Evolutionary conservation across 92 coral and sea anemone species (phyloP), one percentile per base, ranked within the genome.

Genomic region (Pocillopora meandrina): DNA sequence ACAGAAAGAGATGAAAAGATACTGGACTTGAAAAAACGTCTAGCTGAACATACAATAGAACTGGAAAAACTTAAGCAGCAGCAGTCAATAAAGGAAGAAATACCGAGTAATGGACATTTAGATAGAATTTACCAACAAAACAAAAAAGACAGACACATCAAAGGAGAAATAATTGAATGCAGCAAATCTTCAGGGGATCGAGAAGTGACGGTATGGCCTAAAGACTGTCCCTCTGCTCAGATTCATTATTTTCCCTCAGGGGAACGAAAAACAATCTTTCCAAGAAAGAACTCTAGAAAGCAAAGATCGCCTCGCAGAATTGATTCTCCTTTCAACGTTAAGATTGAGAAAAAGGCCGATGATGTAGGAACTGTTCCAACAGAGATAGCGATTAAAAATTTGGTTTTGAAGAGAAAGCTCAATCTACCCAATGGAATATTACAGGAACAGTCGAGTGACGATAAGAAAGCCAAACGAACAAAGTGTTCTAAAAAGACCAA

Each of bases 231-330:
- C 42, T 81, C 85, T 35, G 55, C 76, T 33, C 36, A 81, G 61
- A 81, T 81, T 59, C 85, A 81, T 71, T 81, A 81, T 60, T 81
- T 81, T 71, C 85, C 85, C 21, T 81, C 85, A 26, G 85, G 85
- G 71, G 85, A 81, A 81, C 70, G 85, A 35, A 81, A 42, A 55
- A 71, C 77, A 57, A 58, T 31, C 31, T 60, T 65, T 18, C 61
- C 36, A 35, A 81, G 77, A 60, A 20, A 35, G 18, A 42, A 18
- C 61, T 64, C 60, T 9, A 78, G 85, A 81, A 81, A 81, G 15
- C 85, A 81, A 71, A 34, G 68, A 9, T 71, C 19, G 35, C 85
- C 85, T 14, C 85, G 85, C 23, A 59, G 77, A 81, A 20, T 81
- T 71, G 69, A 72, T 21, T 17, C 16, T 12, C 58, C 9, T 59